Evolutionary conservation across 2,888 invertebrate genomes (phyloP).

Genomic region (Agapostemon virescens): DNA sequence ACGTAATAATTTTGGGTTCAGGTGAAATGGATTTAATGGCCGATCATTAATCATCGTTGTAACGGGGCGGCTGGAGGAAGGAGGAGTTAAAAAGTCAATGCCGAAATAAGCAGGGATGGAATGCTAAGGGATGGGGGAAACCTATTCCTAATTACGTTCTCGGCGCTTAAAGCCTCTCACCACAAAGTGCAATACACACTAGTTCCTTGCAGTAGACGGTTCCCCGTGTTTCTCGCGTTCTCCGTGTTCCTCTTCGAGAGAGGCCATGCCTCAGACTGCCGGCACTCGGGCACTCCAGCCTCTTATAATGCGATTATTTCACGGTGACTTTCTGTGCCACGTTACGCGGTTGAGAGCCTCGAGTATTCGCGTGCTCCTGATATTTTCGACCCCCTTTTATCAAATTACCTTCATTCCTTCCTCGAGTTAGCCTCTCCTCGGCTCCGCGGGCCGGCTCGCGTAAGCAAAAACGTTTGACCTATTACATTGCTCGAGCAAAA

Average conservation of each 20-base stretch:
- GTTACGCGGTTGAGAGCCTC: conserved; percentile 48
- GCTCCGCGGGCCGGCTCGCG: background rate
- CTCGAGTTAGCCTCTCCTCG: conserved; percentile 14
- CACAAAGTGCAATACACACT: conserved; percentile 34
- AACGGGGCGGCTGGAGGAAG: background rate
- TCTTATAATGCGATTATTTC: conserved; percentile 68
- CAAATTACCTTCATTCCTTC: conserved; percentile 50
- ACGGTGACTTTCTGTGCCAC: conserved; percentile 63
- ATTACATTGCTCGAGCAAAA: conserved; percentile 4
- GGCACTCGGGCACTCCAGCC: conserved; percentile 21
- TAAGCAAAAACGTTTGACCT: conserved; percentile 34
- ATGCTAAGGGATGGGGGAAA: conserved; percentile 7
- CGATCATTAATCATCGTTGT: conserved; percentile 3
- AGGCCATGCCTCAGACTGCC: conserved; percentile 17
- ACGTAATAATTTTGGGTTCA: background rate
- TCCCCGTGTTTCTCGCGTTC: conserved; percentile 25
- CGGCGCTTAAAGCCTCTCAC: conserved; percentile 20
- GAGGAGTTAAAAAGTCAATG: background rate
- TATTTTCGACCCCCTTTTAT: conserved; percentile 61
- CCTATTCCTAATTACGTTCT: conserved; percentile 19
- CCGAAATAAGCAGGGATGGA: background rate
- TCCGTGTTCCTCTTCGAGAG: background rate
- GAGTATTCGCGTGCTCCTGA: conserved; percentile 54
- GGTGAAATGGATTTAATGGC: background rate
- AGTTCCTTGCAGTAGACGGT: conserved; percentile 9